These are phyloP conservation scores for Onthophagus sagittarius DNA, from an alignment of 2,888 invertebrate genomes.

Conservation along the genomic window DNA sequence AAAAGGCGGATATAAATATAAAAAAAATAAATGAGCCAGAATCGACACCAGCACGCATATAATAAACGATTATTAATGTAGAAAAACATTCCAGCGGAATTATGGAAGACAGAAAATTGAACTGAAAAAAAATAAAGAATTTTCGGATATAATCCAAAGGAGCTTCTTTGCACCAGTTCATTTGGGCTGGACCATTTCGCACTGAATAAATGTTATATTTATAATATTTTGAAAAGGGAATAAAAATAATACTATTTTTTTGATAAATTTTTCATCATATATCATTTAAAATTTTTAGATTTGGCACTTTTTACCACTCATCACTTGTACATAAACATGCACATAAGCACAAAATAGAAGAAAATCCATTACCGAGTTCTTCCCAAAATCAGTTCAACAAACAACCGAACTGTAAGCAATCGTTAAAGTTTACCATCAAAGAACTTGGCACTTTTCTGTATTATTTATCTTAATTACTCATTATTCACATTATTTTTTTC, in stretches of 20 bases:
- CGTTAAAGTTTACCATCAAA: no score
- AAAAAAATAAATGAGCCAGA: neutral
- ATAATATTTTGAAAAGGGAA: no score
- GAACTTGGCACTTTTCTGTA: no score
- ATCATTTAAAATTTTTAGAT: no score
- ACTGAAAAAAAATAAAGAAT: neutral
- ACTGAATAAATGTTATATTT: neutral
- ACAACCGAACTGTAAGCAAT: neutral
- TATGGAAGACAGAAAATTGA: neutral
- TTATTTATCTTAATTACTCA: no score
- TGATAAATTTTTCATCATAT: no score
- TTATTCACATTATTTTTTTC: neutral
- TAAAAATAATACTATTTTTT: no score
- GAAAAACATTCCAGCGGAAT: neutral
- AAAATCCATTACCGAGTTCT: neutral
- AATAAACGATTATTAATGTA: neutral
- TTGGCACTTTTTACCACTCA: no score
- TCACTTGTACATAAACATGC: no score
- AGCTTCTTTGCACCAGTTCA: conserved; percentile 42
- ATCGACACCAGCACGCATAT: neutral
- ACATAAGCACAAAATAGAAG: no score
- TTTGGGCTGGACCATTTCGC: conserved; percentile 45
- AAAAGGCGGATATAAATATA: conserved; percentile 6
- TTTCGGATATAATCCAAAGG: neutral
- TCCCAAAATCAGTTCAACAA: neutral